Conservation (phyloP, 1,140 invertebrate genomes). For the Coptotermes formosanus region DNA sequence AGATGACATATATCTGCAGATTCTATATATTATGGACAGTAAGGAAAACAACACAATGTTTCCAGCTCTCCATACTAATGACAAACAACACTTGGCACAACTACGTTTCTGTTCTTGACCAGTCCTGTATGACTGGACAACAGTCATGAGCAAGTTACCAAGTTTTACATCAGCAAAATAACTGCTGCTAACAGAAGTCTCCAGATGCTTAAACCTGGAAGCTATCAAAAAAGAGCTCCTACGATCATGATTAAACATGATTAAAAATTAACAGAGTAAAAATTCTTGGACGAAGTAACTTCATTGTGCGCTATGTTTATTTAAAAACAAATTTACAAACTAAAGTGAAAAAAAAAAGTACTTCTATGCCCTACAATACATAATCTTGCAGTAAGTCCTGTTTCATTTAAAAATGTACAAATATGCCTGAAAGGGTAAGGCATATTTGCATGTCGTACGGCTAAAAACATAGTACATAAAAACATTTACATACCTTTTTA, state of each 20-base stretch:
- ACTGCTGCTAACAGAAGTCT: not conserved
- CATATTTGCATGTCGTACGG: not conserved
- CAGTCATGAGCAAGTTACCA: not conserved
- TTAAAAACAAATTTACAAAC: constrained; percentile 11
- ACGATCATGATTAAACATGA: not conserved
- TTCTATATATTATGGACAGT: too few relatives aligned
- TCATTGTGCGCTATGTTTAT: constrained; percentile 4
- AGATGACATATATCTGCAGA: too few relatives aligned
- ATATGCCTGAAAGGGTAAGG: not conserved
- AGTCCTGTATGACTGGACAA: not conserved
- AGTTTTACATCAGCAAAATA: not conserved
- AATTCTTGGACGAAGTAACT: not conserved
- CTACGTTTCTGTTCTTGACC: not conserved
- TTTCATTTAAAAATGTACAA: not conserved
- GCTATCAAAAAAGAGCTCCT: not conserved
- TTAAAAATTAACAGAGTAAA: not conserved
- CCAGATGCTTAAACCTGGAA: not conserved
- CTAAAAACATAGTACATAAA: not conserved
- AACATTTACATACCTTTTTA: not conserved
- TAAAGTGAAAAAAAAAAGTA: not conserved
- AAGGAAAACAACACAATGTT: too few relatives aligned
- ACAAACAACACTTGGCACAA: too few relatives aligned
- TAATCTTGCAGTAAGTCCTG: not conserved
- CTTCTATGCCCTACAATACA: not conserved
- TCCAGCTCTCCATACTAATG: too few relatives aligned